Base-by-base conservation (phyloP, 92 coral and sea anemone species). In the Phymanthus crucifer region DNA sequence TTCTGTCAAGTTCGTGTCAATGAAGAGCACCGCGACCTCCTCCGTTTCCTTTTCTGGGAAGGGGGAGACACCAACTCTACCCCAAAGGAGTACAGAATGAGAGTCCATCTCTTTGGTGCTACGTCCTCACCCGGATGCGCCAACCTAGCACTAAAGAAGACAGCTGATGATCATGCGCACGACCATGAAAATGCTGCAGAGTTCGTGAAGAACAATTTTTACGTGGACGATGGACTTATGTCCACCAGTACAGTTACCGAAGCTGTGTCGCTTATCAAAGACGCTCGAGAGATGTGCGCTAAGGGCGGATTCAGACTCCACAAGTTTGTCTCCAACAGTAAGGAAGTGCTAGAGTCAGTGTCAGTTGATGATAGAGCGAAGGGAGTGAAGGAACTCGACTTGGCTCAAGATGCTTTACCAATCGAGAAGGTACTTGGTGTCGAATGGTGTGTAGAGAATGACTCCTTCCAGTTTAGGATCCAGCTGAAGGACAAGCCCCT, bases 41-140 rank as follows among this genome's bases (percentile, higher is more conserved):
- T 83, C 7, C 77, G 82, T 0, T 83, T 83, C 35, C 77, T 83
- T 0, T 83, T 71, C 75, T 83, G 87, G 87, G 86, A 83, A 0
- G 12, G 75, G 50, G 82, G 81, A 6, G 77, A 83, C 54, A 75
- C 77, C 23, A 54, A 24, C 3, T 32, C 33, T n/a, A 54, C 35
- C 5, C 87, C 87, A 6, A 50, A 48, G 27, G 82, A 43, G 29
- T 76, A 75, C 66, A 9, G 82, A 3, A 83, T 82, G 82, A 54
- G 31, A 0, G n/a, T n/a, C n/a, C n/a, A n/a, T n/a, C n/a, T n/a
- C n/a, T n/a, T n/a, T n/a, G n/a, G n/a, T n/a, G n/a, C 87, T 1
- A 77, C 87, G 0, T 84, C 83, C 45, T 84, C 87, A 7, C 88
- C 83, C 5, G 87, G 87, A 37, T 84, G 88, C 6, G 74, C 88